Conservation (phyloP, 2,113 vertebrate species). For the Gobius niger region DNA sequence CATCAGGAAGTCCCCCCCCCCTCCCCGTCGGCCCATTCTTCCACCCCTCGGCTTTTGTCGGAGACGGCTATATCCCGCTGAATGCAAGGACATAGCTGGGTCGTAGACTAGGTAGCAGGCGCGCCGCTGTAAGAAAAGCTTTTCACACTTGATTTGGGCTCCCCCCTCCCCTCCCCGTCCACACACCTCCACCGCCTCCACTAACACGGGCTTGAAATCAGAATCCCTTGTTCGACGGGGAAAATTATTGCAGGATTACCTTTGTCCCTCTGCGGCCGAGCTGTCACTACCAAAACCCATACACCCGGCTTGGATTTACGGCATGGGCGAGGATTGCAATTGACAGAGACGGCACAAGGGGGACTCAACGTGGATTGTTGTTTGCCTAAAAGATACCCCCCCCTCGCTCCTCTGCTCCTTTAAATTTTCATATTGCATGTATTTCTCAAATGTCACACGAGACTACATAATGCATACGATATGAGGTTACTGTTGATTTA, state of each 20-base stretch:
- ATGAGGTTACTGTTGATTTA: background rate
- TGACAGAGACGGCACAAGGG: constrained; percentile 2
- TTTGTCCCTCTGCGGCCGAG: constrained; percentile 38
- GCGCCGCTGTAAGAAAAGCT: constrained; percentile 26
- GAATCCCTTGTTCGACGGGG: constrained; percentile 55
- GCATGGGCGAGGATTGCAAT: constrained; percentile 3
- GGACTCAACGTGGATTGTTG: constrained; percentile 1
- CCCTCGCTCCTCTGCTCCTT: background rate
- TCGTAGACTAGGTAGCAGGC: constrained; percentile 35
- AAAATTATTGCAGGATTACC: constrained; percentile 67
- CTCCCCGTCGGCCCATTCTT: constrained; percentile 40
- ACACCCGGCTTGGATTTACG: constrained; percentile 39
- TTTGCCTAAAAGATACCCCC: constrained; percentile 18
- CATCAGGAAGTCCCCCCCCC: constrained; percentile 43
- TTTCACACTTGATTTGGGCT: constrained; percentile 42
- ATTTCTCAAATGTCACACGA: background rate
- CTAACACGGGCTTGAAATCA: constrained; percentile 49
- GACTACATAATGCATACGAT: background rate
- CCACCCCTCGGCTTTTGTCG: constrained; percentile 40
- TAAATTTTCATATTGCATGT: constrained; percentile 37
- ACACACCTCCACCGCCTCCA: background rate
- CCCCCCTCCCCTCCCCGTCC: constrained; percentile 12
- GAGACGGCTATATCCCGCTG: constrained; percentile 53
- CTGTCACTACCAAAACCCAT: constrained; percentile 38
- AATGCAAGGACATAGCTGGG: constrained; percentile 57